Evolutionary conservation across 2,888 invertebrate species (phyloP), one percentile per base, ranked within the genome.

Genomic region (Esperia sulphurella): DNA sequence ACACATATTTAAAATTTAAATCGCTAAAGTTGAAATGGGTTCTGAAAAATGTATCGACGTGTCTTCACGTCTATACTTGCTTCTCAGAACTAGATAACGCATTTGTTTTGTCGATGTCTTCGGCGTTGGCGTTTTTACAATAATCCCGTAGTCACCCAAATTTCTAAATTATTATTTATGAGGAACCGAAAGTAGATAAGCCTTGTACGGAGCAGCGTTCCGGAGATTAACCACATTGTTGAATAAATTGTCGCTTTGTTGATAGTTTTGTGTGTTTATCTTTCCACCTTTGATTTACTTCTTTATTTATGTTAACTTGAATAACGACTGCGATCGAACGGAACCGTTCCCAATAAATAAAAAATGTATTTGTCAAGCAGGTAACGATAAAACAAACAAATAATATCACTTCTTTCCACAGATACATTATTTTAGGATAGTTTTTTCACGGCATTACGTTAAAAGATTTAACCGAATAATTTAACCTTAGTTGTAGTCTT

Each of bases 41-140:
- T 31, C 10, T 9, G 31, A 31, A 31, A 66, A 71, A 63, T 37
- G 13, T 13, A 8, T 33, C 33, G 9, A 10, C 33, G 10, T 33
- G 10, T 33, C 10, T 33, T 10, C 3, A 10, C 33, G 10, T 10
- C 77, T 79, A 69, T 69, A 63, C 64, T 49, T 50, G 48, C 14
- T 83, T 83, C 83, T 75, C 49, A 50, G 78, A 81, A 81, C 53
- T 50, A 61, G 78, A 80, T 79, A 79, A 37, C 68, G 49, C 50
- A 59, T 52, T 61, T 60, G 57, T 21, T 21, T 3, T 5, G 21
- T 21, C 31, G 55, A 61, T 50, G 12, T 14, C 40, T 45, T 10
- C 4, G 13, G 28, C 61, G 71, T 53, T 68, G 73, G 68, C 69
- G 63, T 69, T 71, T 72, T 77, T 68, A 63, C 68, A 66, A 68